Conservation (phyloP, 2,888 invertebrate genomes). For the Gymnosoma rotundatum region DNA sequence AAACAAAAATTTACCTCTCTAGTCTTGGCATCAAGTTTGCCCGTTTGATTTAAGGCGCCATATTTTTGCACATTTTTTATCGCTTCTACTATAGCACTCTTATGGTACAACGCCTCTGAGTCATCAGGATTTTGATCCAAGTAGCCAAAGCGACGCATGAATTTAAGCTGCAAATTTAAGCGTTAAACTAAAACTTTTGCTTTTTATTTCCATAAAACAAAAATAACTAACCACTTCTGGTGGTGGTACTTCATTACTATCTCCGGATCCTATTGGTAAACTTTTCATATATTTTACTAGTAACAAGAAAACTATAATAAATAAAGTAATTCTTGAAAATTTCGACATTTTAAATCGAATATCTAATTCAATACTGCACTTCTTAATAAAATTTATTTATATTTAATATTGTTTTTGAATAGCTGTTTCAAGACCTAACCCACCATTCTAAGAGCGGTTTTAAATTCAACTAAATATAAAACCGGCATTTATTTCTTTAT, state of each 20-base stretch:
- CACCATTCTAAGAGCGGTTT: slow-evolving; percentile 18
- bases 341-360: slow-evolving; percentile 48
- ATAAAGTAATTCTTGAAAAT: background rate
- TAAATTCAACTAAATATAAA: slow-evolving; percentile 44
- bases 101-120: slow-evolving; percentile 85
- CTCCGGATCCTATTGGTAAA: slow-evolving; percentile 30
- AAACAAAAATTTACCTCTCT: slow-evolving; percentile 83
- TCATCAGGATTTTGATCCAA: slow-evolving; percentile 83
- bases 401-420: too few relatives aligned
- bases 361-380: background rate
- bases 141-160: slow-evolving; percentile 88
- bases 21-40: slow-evolving; percentile 86
- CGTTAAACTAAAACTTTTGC: background rate
- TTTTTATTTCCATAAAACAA: background rate
- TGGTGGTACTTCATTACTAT: slow-evolving; percentile 73
- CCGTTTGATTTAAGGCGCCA: slow-evolving; percentile 88
- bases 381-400: background rate
- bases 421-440: background rate
- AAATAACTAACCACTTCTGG: slow-evolving; percentile 73
- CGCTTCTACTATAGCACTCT: slow-evolving; percentile 85
- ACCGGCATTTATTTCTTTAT: slow-evolving; percentile 18
- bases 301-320: background rate
- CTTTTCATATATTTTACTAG: background rate
- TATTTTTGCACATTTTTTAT: slow-evolving; percentile 87
- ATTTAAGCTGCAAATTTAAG: slow-evolving; percentile 83